Evolutionary conservation across 2,113 vertebrate species (phyloP).

Genomic region (Cacatua alba): DNA sequence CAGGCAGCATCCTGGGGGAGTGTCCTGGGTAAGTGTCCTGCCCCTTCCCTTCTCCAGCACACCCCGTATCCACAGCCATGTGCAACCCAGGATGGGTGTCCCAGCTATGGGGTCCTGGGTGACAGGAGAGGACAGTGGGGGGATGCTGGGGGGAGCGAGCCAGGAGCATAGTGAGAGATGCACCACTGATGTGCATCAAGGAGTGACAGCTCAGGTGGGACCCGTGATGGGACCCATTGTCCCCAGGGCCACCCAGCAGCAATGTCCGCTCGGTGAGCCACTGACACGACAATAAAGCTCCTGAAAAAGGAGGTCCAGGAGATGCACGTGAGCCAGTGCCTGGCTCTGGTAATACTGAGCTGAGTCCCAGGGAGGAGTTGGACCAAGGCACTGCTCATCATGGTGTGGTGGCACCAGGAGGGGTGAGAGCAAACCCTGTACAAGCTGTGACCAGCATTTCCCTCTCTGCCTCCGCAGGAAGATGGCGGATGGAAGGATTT

Average conservation of each 20-base stretch:
- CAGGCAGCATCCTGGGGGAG: neutral
- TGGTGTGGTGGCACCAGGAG: neutral
- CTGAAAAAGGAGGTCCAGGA: neutral
- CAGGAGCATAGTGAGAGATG: accelerated
- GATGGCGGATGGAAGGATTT: neutral
- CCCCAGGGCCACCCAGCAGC: neutral
- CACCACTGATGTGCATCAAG: neutral
- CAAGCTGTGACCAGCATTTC: neutral
- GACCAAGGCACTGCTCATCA: neutral
- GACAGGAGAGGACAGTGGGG: neutral
- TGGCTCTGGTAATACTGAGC: neutral
- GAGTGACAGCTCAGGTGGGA: neutral
- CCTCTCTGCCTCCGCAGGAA: neutral
- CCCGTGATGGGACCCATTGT: accelerated
- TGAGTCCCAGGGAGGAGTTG: neutral
- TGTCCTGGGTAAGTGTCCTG: neutral
- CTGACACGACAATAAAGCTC: neutral
- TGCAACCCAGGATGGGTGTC: neutral
- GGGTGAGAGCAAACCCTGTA: neutral
- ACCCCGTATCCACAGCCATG: accelerated
- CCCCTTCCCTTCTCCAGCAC: neutral
- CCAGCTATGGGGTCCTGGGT: too few relatives aligned
- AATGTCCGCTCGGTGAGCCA: neutral
- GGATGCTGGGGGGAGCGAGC: accelerated
- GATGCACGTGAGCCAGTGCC: neutral